A percentile compares a stretch with the other conserved stretches of the same genome.
Conservation (phyloP, 1,140 invertebrate species). For the Acromyrmex echinatior region DNA sequence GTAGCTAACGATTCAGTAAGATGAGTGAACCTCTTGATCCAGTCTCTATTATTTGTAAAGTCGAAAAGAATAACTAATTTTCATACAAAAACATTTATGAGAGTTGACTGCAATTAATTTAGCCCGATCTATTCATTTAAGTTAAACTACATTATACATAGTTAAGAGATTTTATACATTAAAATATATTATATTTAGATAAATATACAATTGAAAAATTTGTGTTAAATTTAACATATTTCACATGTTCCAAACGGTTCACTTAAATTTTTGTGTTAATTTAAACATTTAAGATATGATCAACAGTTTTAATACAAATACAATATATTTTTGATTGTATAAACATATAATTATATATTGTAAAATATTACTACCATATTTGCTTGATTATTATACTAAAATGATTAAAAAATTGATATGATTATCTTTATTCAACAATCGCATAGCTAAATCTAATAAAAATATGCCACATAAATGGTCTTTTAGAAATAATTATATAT, state of each 20-base stretch:
- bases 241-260: too few species aligned
- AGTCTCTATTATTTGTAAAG: neutral
- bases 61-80: conserved; percentile 17
- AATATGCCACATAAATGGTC: neutral
- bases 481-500: neutral
- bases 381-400: neutral
- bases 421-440: neutral
- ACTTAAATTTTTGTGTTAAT: too few species aligned
- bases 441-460: neutral
- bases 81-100: neutral
- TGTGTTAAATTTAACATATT: too few species aligned
- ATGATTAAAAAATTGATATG: neutral
- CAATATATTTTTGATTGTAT: too few species aligned
- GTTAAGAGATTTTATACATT: neutral
- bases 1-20: conserved; percentile 26
- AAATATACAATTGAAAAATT: too few species aligned
- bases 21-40: conserved; percentile 8
- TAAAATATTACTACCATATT: neutral
- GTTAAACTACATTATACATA: neutral
- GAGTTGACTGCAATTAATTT: conserved; percentile 22
- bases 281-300: too few species aligned
- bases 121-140: neutral
- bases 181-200: neutral
- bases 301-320: too few species aligned
- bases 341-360: neutral